Base-by-base conservation (phyloP, 2,113 vertebrate genomes). In the Pteropus alecto region DNA sequence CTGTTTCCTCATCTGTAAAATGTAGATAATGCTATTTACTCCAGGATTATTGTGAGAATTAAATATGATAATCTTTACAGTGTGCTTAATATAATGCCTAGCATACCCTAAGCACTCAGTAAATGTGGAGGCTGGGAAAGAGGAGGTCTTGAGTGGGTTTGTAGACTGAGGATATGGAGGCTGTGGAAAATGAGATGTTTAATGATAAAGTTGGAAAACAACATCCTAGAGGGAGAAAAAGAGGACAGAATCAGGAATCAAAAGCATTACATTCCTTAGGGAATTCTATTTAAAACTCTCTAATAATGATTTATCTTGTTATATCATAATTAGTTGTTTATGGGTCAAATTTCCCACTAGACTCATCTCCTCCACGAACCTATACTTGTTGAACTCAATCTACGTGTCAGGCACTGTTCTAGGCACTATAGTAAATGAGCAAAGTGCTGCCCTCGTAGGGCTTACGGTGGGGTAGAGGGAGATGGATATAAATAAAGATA, bases 271-370 rank as follows among this genome's bases (percentile, higher is more conserved):
- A 63, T 19, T 76, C 38, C 43, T 86, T 60, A 67, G n/a, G 28
- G 46, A 90, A 89, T 81, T 83, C 73, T 84, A 13, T 79, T 87
- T 61, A 76, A 96, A 83, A 65, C 8, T 73, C 65, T 87, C 54
- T 41, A 61, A 51, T 56, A 61, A 79, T 26, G 22, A 87, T 51
- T 33, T 21, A 68, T 73, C 10, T 30, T 84, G 19, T 51, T 92
- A 28, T 61, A 21, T 56, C 83, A 63, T 46, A 61, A 54, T 77
- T 92, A 30, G 8, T 67, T 92, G 14, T 48, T 70, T 58, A 65
- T 22, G 43, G 24, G 12, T 63, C 68, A 54, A 71, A 76, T 87
- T 70, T 2, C 38, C 48, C 46, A 22, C 15, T 71, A n/a, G 1
- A 63, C 41, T 76, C 58, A 87, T 54, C 24, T 90, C 7, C 46